These are phyloP conservation scores for Enteromius trimaculatus DNA, from an alignment of 2,797 vertebrate genomes.

Conservation along the genomic window DNA sequence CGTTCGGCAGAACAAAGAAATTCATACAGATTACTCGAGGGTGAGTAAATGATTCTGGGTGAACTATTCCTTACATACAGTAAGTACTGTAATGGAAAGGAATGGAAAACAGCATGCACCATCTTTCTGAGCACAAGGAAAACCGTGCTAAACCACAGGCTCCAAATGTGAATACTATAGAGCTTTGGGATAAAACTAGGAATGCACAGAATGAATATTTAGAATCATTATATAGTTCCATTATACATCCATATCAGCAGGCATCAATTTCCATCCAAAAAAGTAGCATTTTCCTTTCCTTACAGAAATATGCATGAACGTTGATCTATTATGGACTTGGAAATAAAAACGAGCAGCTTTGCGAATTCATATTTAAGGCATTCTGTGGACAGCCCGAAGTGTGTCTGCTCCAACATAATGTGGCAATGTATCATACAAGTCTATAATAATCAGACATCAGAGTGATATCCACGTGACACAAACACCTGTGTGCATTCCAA, in stretches of 20 bases:
- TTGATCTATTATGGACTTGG: background rate
- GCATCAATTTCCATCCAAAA: constrained; percentile 15
- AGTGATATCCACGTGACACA: background rate
- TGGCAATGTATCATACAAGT: constrained; percentile 16
- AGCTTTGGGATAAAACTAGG: constrained; percentile 32
- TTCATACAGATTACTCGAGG: too few species aligned
- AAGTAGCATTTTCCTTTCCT: constrained; percentile 18
- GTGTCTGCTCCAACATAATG: constrained; percentile 38
- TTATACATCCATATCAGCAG: constrained; percentile 18
- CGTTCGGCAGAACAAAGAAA: too few species aligned
- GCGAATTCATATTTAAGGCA: constrained; percentile 45
- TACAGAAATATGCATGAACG: constrained; percentile 15
- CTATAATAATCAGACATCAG: constrained; percentile 24
- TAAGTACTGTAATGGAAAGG: background rate
- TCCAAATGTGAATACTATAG: constrained; percentile 39
- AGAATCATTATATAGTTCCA: constrained; percentile 13
- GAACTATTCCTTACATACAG: background rate
- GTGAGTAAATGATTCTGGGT: background rate
- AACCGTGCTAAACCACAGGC: constrained; percentile 10
- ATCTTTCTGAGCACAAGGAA: constrained; percentile 27
- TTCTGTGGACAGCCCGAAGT: constrained; percentile 41
- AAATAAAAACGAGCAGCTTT: constrained; percentile 43
- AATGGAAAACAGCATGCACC: background rate
- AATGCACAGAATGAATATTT: constrained; percentile 41
- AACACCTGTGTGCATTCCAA: constrained; percentile 48